phyloP scores from a whole-genome alignment of 2,888 invertebrate species.

The Lissocephala sabroskyi region DNA sequence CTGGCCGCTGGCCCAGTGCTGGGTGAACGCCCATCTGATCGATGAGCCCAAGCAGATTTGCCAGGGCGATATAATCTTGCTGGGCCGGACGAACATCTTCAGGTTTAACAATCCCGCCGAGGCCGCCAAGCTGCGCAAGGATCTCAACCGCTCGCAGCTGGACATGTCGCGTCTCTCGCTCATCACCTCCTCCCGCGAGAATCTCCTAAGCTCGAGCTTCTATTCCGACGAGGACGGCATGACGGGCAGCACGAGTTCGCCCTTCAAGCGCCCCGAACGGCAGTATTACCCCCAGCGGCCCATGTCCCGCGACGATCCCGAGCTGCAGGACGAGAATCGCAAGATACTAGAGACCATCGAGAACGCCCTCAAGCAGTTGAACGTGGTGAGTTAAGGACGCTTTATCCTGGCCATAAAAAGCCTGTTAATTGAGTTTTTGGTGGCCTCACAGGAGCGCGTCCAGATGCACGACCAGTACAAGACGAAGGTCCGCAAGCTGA shows the following conservation, averaged over 20 bases:
- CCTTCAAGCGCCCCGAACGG: constrained; percentile 63
- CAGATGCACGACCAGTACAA: constrained; percentile 73
- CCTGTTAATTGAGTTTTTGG: neutral
- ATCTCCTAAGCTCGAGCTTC: constrained; percentile 75
- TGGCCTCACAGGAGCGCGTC: constrained; percentile 71
- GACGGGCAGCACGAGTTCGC: constrained; percentile 53
- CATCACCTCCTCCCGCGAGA: constrained; percentile 82
- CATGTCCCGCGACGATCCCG: constrained; percentile 74
- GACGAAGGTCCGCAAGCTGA: constrained; percentile 69
- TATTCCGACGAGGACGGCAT: constrained; percentile 67
- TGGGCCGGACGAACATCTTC: constrained; percentile 86
- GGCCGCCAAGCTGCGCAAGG: constrained; percentile 86
- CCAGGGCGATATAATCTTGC: constrained; percentile 85
- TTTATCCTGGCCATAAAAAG: neutral
- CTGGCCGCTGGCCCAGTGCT: constrained; percentile 82
- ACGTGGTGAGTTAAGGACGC: constrained; percentile 58
- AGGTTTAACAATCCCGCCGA: constrained; percentile 93
- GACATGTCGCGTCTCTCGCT: constrained; percentile 87
- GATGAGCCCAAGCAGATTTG: constrained; percentile 85
- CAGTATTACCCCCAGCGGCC: constrained; percentile 71
- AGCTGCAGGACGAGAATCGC: constrained; percentile 78
- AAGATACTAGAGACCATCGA: constrained; percentile 80
- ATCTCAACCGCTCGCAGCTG: constrained; percentile 78
- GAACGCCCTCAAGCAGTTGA: constrained; percentile 79
- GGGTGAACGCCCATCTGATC: constrained; percentile 86